Evolutionary conservation across 2,888 invertebrate species (phyloP).

Genomic region (Heteromurus nitidus): DNA sequence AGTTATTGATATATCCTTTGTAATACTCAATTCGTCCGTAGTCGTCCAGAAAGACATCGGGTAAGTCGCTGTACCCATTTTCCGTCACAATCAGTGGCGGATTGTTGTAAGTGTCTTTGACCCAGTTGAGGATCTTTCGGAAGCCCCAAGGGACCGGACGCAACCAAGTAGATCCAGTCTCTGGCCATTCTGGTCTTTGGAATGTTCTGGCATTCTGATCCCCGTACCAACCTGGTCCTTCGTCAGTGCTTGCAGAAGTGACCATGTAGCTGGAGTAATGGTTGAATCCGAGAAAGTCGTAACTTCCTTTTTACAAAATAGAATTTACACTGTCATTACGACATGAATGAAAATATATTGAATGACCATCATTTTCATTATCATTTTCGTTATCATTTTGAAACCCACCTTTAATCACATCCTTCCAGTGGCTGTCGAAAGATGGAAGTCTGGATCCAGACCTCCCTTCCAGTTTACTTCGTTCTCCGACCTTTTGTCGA

Average conservation of each 20-base stretch:
- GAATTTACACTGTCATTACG: too few relatives aligned
- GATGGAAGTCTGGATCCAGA: constrained; percentile 68
- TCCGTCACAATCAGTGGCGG: constrained; percentile 56
- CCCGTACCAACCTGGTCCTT: constrained; percentile 55
- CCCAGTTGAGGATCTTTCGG: constrained; percentile 79
- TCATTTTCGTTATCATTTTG: background rate
- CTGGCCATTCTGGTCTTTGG: constrained; percentile 65
- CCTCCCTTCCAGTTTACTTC: constrained; percentile 68
- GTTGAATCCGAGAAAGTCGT: constrained; percentile 77
- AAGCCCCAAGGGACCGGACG: constrained; percentile 80
- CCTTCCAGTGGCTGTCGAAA: constrained; percentile 63
- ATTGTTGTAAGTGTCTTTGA: constrained; percentile 78
- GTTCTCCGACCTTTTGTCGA: constrained; percentile 63
- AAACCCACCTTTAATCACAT: constrained; percentile 64
- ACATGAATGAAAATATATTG: too few relatives aligned
- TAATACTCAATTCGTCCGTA: constrained; percentile 42
- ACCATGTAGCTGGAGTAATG: constrained; percentile 75
- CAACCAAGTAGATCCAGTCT: constrained; percentile 57
- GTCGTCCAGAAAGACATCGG: constrained; percentile 42
- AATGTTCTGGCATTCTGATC: constrained; percentile 51
- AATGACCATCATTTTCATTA: too few relatives aligned
- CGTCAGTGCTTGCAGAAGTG: constrained; percentile 24
- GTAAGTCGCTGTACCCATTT: constrained; percentile 63
- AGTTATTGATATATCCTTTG: constrained; percentile 73
- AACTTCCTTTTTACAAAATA: constrained; percentile 74